Conservation (phyloP, 2,888 invertebrate species). For the Acronicta leporina region DNA sequence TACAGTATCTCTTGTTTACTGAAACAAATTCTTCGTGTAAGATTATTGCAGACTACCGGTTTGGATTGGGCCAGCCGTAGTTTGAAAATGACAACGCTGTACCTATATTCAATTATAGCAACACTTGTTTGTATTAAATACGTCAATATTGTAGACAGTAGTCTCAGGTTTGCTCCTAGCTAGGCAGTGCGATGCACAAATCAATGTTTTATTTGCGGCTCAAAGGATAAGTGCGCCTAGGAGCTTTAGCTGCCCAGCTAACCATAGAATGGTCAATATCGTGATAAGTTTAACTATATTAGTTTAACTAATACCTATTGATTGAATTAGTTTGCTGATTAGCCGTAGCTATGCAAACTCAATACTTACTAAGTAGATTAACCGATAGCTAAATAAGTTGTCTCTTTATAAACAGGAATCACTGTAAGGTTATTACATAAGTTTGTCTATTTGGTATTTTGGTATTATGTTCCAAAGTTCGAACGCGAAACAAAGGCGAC, state of each 20-base stretch:
- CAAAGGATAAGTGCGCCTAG: neutral
- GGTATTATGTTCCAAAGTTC: too few relatives aligned
- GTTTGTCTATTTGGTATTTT: too few relatives aligned
- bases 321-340: constrained; percentile 18
- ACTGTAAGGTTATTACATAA: too few relatives aligned
- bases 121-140: constrained; percentile 52
- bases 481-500: too few relatives aligned
- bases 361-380: constrained; percentile 32
- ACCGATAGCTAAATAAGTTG: constrained; percentile 7
- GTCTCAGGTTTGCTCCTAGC: constrained; percentile 12
- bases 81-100: constrained; percentile 59
- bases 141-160: constrained; percentile 50
- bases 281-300: constrained; percentile 28
- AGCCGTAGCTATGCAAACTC: constrained; percentile 18
- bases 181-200: neutral
- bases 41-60: constrained; percentile 64
- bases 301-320: constrained; percentile 9
- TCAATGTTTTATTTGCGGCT: neutral
- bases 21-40: constrained; percentile 71
- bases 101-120: constrained; percentile 47
- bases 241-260: too few relatives aligned
- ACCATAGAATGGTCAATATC: constrained; percentile 29
- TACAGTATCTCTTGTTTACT: constrained; percentile 72
- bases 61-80: constrained; percentile 60
- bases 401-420: constrained; percentile 4